These are phyloP conservation scores for Kryptopterus vitreolus DNA, from an alignment of 2,797 vertebrate genomes.

Conservation along the genomic window DNA sequence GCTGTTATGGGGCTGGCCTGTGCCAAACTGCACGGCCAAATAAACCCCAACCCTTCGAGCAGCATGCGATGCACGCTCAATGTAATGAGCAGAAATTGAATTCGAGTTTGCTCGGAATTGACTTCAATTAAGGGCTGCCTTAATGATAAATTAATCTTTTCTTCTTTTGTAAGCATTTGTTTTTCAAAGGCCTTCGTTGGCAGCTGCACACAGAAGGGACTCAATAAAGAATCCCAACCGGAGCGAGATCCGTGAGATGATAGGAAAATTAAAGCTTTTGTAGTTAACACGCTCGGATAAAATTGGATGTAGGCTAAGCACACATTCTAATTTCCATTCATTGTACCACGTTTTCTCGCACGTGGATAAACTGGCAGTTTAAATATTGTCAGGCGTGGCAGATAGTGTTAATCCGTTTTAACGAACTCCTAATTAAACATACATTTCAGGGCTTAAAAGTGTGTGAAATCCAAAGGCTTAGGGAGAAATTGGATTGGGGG, in stretches of 20 bases:
- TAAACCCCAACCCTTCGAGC: conserved; percentile 79
- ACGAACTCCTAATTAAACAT: conserved; percentile 83
- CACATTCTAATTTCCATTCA: conserved; percentile 86
- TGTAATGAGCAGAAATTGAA: conserved; percentile 98
- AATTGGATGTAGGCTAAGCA: conserved; percentile 82
- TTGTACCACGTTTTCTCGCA: conserved; percentile 79
- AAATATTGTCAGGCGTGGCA: conserved; percentile 83
- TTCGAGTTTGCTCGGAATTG: conserved; percentile 98
- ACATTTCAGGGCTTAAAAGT: conserved; percentile 75
- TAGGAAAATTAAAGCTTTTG: conserved; percentile 94
- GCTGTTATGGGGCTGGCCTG: conserved; percentile 78
- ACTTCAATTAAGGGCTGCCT: conserved; percentile 98
- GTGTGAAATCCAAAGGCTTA: conserved; percentile 48
- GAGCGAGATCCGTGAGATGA: conserved; percentile 87
- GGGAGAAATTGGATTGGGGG: conserved; percentile 33
- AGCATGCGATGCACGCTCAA: conserved; percentile 82
- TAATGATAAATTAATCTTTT: conserved; percentile 99
- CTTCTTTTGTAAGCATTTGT: conserved; percentile 94
- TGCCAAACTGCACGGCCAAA: conserved; percentile 92
- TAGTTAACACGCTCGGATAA: conserved; percentile 82
- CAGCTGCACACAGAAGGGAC: conserved; percentile 81
- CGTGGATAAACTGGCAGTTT: conserved; percentile 84
- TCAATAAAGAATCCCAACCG: conserved; percentile 94
- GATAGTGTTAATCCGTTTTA: conserved; percentile 86
- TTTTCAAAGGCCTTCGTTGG: conserved; percentile 93